Evolutionary conservation across 2,113 vertebrate genomes (phyloP), one percentile per base, ranked within the genome.

Genomic region (Poeciliopsis occidentalis): DNA sequence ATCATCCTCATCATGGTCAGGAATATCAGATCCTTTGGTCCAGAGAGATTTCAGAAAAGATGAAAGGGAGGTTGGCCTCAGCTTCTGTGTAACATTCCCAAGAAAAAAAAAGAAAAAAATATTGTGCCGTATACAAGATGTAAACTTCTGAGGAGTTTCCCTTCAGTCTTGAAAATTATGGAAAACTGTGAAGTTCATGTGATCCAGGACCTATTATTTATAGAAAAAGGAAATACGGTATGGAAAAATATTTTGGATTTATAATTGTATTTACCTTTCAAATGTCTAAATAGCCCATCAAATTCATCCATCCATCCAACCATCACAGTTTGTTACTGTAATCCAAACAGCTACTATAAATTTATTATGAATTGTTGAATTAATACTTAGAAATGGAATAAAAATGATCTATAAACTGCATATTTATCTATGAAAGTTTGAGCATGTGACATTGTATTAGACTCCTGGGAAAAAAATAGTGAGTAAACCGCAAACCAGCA

Each of bases 21-120:
- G 60, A 71, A 83, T 67, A 78, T 44, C 27, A 63, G 62, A 80
- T 84, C 78, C 83, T 92, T 88, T 91, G 86, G 91, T 92, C 88
- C 87, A 71, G 65, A 86, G 84, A 86, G 64, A 88, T 80, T 91
- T 93, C 88, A 87, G 81, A 86, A 54, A 27, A 82, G 91, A 92
- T 92, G 89, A 93, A 91, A 92, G 34, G 66, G 57, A 71, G 64
- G 39, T 71, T 80, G 66, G 60, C 32, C 67, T 78, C 70, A 61
- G 39, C 70, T 76, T 71, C 60, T 67, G 39, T 51, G 44, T 73
- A 71, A 86, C 62, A 65, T 60, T 66, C 60, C 17, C 67, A 75
- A 8, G 1, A 54, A 29, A 79, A 80, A 80, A 76, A 75, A 37
- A 68, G 63, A 75, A 32, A 31, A 31, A 8, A 88, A 88, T 73